These are phyloP conservation scores for Actenoides hombroni DNA, from an alignment of 2,113 vertebrate species.

Conservation along the genomic window DNA sequence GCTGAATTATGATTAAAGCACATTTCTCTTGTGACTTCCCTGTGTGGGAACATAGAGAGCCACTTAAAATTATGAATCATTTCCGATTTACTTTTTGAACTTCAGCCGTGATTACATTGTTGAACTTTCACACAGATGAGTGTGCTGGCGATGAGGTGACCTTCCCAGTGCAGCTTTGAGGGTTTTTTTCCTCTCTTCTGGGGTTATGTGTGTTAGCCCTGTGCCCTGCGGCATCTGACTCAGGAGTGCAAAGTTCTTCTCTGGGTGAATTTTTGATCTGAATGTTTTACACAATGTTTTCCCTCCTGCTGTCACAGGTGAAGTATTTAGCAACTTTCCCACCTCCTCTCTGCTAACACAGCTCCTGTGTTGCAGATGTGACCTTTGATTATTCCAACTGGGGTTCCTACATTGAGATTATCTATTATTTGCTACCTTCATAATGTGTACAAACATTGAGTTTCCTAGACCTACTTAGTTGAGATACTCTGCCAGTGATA, in stretches of 20 bases:
- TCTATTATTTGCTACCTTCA: background rate
- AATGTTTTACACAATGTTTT: background rate
- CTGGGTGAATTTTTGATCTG: background rate
- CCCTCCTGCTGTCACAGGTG: background rate
- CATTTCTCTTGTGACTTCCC: background rate
- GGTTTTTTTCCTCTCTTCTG: background rate
- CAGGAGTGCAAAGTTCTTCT: conserved; percentile 3
- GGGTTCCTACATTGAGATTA: background rate
- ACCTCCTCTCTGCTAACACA: background rate
- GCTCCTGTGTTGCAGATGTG: background rate
- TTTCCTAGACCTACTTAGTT: background rate
- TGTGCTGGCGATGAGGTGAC: background rate
- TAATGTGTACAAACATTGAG: background rate
- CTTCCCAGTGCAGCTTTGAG: background rate
- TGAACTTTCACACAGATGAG: background rate
- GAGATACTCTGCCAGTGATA: background rate
- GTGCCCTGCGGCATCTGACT: background rate
- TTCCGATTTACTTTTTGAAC: background rate
- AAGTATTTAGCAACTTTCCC: background rate
- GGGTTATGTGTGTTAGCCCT: background rate
- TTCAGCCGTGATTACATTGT: background rate
- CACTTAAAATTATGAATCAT: background rate
- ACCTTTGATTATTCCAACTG: background rate
- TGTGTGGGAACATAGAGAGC: background rate
- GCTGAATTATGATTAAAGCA: background rate